Base-by-base conservation (phyloP, 2,113 vertebrate genomes). In the Poeciliopsis occidentalis region DNA sequence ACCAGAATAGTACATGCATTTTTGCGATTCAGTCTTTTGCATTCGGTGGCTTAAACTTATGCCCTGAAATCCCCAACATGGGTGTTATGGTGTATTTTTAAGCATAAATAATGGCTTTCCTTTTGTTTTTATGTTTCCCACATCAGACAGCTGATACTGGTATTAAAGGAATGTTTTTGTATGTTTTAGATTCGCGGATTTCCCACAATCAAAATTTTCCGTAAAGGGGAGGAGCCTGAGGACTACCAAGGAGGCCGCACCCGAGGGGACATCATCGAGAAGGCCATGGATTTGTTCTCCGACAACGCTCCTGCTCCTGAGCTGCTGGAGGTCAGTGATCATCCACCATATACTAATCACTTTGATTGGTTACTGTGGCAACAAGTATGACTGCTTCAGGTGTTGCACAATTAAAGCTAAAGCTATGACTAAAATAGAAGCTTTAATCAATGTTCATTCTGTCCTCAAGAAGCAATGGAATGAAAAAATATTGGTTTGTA, bases 161-260 rank as follows among this genome's bases (percentile, higher is more conserved):
- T 61, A 27, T 24, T 54, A 27, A 37, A 69, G 67, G 31, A 37
- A 57, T 74, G 17, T 51, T 32, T 54, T 29, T 41, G 7, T 39
- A 0, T 64, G 12, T 82, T 10, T 17, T 86, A 99, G 98, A 94
- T 99, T 80, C 94, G 95, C 73, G 97, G 97, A 69, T 99, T 98
- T 86, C 98, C 98, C 76, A 97, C 97, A 44, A 98, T 99, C 89
- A 99, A 99, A 92, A 92, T 99, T 69, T 99, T 99, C 92, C 96
- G 96, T 83, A 98, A 97, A 92, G 97, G 97, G 39, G 97, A 99
- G 79, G 94, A 97, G 41, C 97, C 97, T 0, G 93, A 95, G 85
- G 97, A 98, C 89, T 99, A 96, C 69, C 96, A 97, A 13, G 98
- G 97, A 54, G 97, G 97, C 0, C 95, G 97, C 83, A 93, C 96